Conservation (phyloP, 1,140 invertebrate species). For the Radopholus similis region DNA sequence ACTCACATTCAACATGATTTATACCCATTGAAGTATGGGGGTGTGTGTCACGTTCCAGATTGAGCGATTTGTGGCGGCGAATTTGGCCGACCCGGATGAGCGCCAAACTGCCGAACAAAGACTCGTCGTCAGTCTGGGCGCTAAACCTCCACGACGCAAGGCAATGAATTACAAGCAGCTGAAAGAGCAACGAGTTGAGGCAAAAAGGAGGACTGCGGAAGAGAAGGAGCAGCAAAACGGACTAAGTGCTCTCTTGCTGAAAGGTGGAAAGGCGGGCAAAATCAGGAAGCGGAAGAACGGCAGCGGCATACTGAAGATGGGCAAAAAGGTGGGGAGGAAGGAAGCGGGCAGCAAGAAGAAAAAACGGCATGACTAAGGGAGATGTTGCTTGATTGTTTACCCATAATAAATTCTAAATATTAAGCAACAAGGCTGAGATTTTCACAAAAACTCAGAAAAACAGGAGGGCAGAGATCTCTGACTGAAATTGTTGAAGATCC, state of each 20-base stretch:
- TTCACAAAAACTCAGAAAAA: background rate
- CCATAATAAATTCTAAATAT: too few relatives aligned
- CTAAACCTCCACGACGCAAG: background rate
- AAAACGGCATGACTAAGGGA: background rate
- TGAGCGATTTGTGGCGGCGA: slow-evolving; percentile 8
- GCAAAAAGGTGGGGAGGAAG: background rate
- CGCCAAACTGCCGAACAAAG: slow-evolving; percentile 2
- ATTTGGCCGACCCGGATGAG: background rate
- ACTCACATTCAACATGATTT: background rate
- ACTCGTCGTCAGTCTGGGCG: slow-evolving; percentile 3
- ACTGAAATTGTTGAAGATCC: slow-evolving; percentile 19
- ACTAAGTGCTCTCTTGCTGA: too few relatives aligned
- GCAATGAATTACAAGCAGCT: slow-evolving; percentile 1
- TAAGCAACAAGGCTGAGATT: too few relatives aligned
- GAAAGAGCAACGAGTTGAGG: slow-evolving; percentile 5
- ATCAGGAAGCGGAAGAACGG: background rate
- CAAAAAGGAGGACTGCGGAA: background rate
- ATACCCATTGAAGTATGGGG: background rate
- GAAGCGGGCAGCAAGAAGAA: background rate
- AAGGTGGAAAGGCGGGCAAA: background rate
- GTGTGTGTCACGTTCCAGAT: background rate
- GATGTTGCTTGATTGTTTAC: background rate
- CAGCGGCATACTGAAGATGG: background rate
- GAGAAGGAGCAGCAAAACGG: background rate
- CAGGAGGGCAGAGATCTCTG: slow-evolving; percentile 9